Percentiles rank a stretch among this genome's conserved stretches.
These are phyloP conservation scores for Chrysochloris asiatica DNA, from an alignment of 2,113 vertebrate genomes.

Conservation along the genomic window DNA sequence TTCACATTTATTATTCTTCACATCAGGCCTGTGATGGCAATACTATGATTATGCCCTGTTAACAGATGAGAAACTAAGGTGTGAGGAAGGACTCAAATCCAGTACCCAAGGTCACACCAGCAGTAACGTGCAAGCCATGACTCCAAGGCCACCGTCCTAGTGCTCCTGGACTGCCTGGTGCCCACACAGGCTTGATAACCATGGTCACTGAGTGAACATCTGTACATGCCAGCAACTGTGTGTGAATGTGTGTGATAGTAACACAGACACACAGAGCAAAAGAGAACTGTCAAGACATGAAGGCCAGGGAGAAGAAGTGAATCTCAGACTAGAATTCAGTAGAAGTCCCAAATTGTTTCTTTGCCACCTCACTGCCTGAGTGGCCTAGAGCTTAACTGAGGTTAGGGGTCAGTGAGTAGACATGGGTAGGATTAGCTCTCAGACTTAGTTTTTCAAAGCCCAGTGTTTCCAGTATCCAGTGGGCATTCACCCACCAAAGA, in stretches of 20 bases:
- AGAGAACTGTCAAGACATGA: background rate
- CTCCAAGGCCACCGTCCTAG: background rate
- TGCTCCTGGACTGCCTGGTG: background rate
- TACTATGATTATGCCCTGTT: background rate
- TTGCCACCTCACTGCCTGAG: background rate
- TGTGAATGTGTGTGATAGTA: background rate
- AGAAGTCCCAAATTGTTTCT: background rate
- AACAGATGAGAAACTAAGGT: constrained; percentile 10
- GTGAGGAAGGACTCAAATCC: background rate
- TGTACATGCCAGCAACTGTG: background rate
- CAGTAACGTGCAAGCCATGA: background rate
- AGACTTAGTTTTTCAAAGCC: background rate
- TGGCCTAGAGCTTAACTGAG: background rate
- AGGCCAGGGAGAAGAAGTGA: background rate
- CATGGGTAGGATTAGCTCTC: background rate
- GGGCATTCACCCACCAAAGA: background rate
- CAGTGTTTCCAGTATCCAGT: background rate
- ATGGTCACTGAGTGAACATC: background rate
- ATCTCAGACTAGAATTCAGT: background rate
- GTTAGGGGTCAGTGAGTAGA: too few species aligned
- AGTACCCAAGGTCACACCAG: constrained; percentile 11
- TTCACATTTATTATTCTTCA: background rate
- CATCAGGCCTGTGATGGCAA: background rate
- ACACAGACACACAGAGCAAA: background rate
- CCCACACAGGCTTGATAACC: background rate